Evolutionary conservation across 2,113 vertebrate species (phyloP).

Genomic region (Anarrhichthys ocellatus): DNA sequence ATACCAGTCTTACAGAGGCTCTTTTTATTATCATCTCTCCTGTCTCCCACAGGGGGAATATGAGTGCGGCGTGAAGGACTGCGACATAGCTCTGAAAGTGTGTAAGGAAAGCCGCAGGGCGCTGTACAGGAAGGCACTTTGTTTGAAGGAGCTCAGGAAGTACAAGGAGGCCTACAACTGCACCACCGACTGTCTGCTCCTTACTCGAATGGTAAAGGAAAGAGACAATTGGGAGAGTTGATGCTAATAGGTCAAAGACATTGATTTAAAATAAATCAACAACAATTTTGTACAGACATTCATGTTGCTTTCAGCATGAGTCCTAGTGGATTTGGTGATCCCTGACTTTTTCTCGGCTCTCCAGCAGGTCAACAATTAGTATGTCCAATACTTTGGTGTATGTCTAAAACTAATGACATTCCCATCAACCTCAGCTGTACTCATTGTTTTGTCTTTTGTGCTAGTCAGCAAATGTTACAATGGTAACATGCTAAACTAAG

Average conservation of each 20-base stretch:
- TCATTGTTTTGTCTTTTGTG: not conserved
- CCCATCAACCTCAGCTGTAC: not conserved
- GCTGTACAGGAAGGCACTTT: constrained; percentile 91
- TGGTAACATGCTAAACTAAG: too few relatives aligned
- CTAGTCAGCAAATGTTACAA: not conserved
- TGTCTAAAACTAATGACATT: not conserved
- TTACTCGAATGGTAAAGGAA: constrained; percentile 86
- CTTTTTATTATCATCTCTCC: not conserved
- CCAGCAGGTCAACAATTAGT: too few relatives aligned
- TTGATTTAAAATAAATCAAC: not conserved
- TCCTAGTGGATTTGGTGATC: not conserved
- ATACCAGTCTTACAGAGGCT: not conserved
- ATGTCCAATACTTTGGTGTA: too few relatives aligned
- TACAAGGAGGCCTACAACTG: constrained; percentile 93
- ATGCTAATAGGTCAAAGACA: not conserved
- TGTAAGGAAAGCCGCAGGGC: constrained; percentile 87
- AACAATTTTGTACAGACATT: not conserved
- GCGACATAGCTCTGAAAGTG: constrained; percentile 86
- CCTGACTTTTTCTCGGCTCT: not conserved
- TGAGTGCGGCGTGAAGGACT: constrained; percentile 88
- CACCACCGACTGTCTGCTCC: constrained; percentile 88
- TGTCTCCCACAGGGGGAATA: constrained; percentile 83
- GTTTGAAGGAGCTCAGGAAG: constrained; percentile 88
- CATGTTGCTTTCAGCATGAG: not conserved
- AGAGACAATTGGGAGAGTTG: not conserved